Base-by-base conservation (phyloP, 2,888 invertebrate genomes). In the Temnothorax unifasciatus region DNA sequence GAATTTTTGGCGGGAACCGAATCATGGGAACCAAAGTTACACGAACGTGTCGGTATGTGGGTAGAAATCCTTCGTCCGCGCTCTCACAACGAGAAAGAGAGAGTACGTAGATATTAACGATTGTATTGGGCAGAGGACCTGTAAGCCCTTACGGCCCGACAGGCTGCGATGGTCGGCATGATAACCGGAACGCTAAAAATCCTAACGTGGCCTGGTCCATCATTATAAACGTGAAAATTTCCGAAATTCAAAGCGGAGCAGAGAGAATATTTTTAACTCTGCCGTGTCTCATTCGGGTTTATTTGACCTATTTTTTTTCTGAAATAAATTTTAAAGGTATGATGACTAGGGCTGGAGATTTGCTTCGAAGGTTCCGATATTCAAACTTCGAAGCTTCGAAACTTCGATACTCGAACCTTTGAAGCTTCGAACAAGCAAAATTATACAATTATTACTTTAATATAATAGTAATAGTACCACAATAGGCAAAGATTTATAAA, bases 51-150 rank as follows among this genome's bases (percentile, higher is more conserved):
- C 47, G 50, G 54, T 54, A 50, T 66, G 38, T 64, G 29, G n/a
- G 29, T n/a, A 77, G 54, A 52, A n/a, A 54, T 76, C 34, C 18
- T 57, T 76, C 52, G 18, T 29, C 64, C 38, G 64, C 18, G 52
- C 54, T n/a, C 44, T 77, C 15, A 76, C 52, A 29, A 38, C 13
- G 15, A 59, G 41, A 34, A 44, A 47, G 29, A 59, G 3, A 66
- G 21, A 63, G 63, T 52, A 54, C 44, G n/a, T 54, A 41, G 52
- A 66, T 52, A 38, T 52, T 34, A 61, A 25, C 59, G 73, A 44
- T 63, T 25, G 38, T 61, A 57, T 54, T 77, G 54, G 54, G 8
- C 13, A 29, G 44, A 29, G 3, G 29, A 3, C 29, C 25, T 18
- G 44, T 68, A n/a, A 15, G 21, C 5, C 6, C 41, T 54, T 54